Evolutionary conservation across 2,888 invertebrate species (phyloP).

Genomic region (Dryococelus australis): DNA sequence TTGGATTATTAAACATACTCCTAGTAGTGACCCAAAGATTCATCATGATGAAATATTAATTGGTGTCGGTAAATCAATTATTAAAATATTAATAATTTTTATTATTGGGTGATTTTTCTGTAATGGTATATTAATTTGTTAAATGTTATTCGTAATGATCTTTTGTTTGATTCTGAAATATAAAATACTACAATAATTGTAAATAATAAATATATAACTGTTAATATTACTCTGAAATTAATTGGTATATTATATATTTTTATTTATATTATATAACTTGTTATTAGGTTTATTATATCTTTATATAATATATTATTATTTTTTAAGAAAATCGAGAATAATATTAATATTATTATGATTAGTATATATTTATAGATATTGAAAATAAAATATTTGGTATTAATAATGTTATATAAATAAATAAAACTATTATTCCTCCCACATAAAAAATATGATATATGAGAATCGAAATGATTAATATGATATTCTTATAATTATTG

Average conservation of each 20-base stretch:
- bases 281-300: too few relatives aligned
- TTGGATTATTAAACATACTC: too few relatives aligned
- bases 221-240: neutral
- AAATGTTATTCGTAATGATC: neutral
- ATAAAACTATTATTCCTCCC: conserved; percentile 4
- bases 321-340: neutral
- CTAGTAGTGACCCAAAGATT: too few relatives aligned
- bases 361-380: neutral
- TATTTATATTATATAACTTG: neutral
- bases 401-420: neutral
- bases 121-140: neutral
- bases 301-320: neutral
- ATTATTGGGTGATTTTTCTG: neutral
- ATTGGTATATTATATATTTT: neutral
- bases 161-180: neutral
- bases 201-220: neutral
- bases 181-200: neutral
- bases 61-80: neutral
- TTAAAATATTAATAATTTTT: neutral
- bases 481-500: neutral
- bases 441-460: too few relatives aligned
- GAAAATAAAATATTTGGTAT: neutral
- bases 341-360: neutral
- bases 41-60: neutral
- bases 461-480: neutral